Evolutionary conservation across 1,140 invertebrate species (phyloP).

Genomic region (Papilio helenus): DNA sequence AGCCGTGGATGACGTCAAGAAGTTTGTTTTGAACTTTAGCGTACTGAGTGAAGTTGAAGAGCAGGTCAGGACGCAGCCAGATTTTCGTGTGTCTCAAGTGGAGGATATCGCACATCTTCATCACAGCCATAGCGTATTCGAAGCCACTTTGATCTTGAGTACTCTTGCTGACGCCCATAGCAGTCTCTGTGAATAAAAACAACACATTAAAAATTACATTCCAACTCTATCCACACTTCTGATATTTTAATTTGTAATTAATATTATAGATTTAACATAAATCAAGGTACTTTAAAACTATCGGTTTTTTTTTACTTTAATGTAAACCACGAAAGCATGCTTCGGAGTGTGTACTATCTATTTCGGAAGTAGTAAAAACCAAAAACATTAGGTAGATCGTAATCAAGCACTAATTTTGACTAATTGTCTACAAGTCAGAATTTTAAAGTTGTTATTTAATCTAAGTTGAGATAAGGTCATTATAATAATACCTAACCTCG

Average conservation of each 20-base stretch:
- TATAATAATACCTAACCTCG: neutral
- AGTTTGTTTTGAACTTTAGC: constrained; percentile 90
- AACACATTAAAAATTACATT: too few relatives aligned
- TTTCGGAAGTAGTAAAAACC: too few relatives aligned
- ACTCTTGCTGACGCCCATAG: constrained; percentile 91
- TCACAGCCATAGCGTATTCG: constrained; percentile 92
- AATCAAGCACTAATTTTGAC: too few relatives aligned
- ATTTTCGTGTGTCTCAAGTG: constrained; percentile 92
- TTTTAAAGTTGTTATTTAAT: neutral
- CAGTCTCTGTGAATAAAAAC: constrained; percentile 85
- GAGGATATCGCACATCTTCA: constrained; percentile 93
- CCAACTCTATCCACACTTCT: too few relatives aligned
- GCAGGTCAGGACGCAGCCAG: constrained; percentile 91
- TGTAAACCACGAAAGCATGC: too few relatives aligned
- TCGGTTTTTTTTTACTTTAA: too few relatives aligned
- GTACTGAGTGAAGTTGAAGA: constrained; percentile 91
- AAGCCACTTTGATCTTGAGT: constrained; percentile 90
- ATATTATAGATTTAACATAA: too few relatives aligned
- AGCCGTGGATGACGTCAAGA: constrained; percentile 91
- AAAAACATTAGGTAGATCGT: too few relatives aligned
- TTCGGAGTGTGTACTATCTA: too few relatives aligned
- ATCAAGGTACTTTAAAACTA: too few relatives aligned
- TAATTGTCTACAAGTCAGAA: too few relatives aligned
- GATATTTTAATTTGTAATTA: too few relatives aligned
- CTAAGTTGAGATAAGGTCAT: neutral